Conservation (phyloP, 2,888 invertebrate genomes). For the Clanis bilineata region DNA sequence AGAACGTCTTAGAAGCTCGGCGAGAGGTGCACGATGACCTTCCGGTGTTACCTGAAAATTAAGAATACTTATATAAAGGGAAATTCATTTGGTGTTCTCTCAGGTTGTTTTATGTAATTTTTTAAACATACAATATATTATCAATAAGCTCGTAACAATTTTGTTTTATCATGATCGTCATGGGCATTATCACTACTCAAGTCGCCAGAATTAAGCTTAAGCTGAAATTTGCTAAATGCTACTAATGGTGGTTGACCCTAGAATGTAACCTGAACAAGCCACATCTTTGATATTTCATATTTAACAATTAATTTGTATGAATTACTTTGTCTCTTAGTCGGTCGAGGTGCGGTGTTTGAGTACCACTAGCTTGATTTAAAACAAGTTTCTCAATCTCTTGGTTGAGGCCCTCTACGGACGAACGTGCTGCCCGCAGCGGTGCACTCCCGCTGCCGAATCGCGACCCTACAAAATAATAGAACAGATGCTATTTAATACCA, state of each 20-base stretch:
- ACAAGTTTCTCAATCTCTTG: slow-evolving; percentile 93
- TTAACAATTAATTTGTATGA: background rate
- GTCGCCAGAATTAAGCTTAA: too few species aligned
- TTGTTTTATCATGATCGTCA: too few species aligned
- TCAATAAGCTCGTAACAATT: too few species aligned
- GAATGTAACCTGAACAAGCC: too few species aligned
- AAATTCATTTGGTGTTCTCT: background rate
- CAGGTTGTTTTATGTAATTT: background rate
- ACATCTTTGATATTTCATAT: too few species aligned
- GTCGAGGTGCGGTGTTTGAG: slow-evolving; percentile 73
- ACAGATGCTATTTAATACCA: background rate
- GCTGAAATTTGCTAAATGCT: too few species aligned
- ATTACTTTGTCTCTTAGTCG: slow-evolving; percentile 84
- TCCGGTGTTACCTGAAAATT: slow-evolving; percentile 87
- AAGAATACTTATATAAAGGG: background rate
- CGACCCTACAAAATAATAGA: slow-evolving; percentile 52
- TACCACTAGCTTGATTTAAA: slow-evolving; percentile 78
- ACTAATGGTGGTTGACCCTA: too few species aligned
- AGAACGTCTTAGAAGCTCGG: slow-evolving; percentile 88
- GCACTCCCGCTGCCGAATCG: slow-evolving; percentile 72
- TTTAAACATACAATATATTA: too few species aligned
- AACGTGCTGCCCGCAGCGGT: slow-evolving; percentile 87
- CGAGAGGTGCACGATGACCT: slow-evolving; percentile 92
- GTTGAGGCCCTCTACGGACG: slow-evolving; percentile 93
- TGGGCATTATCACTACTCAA: too few species aligned